These are phyloP conservation scores for Grus americana DNA, from an alignment of 2,113 vertebrate species.

Conservation along the genomic window DNA sequence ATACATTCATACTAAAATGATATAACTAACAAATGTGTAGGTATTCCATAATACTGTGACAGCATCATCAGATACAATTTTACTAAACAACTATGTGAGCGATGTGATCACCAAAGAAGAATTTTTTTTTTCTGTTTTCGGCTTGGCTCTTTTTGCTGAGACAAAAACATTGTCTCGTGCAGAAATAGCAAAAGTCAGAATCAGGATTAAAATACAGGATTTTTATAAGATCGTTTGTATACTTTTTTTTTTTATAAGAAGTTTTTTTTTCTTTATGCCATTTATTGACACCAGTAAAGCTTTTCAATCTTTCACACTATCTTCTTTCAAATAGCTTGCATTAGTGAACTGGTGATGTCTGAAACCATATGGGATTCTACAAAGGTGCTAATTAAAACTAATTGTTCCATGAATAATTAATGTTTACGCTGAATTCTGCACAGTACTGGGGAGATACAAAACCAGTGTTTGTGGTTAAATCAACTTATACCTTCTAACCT, in stretches of 20 bases:
- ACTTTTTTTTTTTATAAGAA: not conserved
- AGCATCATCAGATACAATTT: not conserved
- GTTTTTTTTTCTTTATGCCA: not conserved
- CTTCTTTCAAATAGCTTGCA: not conserved
- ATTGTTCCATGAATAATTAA: conserved; percentile 61
- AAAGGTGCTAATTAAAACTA: conserved; percentile 61
- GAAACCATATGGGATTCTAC: conserved; percentile 45
- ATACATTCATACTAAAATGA: not conserved
- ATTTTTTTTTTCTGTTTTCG: not conserved
- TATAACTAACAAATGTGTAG: not conserved
- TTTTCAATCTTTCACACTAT: not conserved
- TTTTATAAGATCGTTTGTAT: not conserved
- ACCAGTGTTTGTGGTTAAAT: not conserved
- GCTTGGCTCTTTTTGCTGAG: not conserved
- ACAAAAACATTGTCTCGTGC: not conserved
- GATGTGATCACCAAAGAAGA: not conserved
- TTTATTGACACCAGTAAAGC: not conserved
- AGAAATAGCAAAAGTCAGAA: not conserved
- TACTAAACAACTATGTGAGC: not conserved
- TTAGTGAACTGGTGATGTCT: conserved; percentile 35
- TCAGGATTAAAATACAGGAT: not conserved
- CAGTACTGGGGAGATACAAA: not conserved
- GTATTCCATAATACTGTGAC: not conserved
- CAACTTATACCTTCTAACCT: not conserved
- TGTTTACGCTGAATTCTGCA: conserved; percentile 26